Conservation (phyloP, 2,113 vertebrate genomes). For the Callaeas wilsoni region DNA sequence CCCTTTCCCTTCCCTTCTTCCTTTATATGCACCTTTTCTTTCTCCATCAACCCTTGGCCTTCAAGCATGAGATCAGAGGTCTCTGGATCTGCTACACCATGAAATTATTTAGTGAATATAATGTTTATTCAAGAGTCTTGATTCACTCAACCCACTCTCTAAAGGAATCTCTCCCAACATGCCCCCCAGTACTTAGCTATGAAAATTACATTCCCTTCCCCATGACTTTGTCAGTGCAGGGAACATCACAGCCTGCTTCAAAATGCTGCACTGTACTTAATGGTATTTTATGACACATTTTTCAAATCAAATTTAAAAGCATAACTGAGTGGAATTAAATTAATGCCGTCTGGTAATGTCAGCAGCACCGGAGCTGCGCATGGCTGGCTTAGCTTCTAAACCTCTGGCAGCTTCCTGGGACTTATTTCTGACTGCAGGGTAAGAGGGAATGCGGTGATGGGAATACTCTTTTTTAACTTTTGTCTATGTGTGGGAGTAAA, state of each 20-base stretch:
- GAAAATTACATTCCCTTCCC: slow-evolving; percentile 14
- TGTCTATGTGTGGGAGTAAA: neutral
- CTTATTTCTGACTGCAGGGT: slow-evolving; percentile 4
- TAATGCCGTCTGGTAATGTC: slow-evolving; percentile 74
- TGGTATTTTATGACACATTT: slow-evolving; percentile 75
- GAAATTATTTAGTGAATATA: neutral
- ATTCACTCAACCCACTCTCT: slow-evolving; percentile 4
- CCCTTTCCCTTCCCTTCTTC: neutral
- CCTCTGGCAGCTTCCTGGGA: slow-evolving; percentile 47
- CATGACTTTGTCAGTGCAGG: slow-evolving; percentile 31
- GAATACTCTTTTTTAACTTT: neutral
- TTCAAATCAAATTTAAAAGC: slow-evolving; percentile 80
- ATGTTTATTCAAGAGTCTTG: neutral
- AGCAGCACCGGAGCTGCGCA: slow-evolving; percentile 31
- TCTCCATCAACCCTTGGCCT: neutral
- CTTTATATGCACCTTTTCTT: neutral
- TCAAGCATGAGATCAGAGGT: neutral
- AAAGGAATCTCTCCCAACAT: neutral
- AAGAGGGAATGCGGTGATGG: neutral
- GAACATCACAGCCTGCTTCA: slow-evolving; percentile 57
- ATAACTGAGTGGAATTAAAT: slow-evolving; percentile 82
- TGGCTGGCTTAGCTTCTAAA: slow-evolving; percentile 70
- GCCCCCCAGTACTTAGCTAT: neutral
- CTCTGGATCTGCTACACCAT: neutral
- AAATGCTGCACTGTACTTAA: slow-evolving; percentile 55